Evolutionary conservation across 2,888 invertebrate species (phyloP), one percentile per base, ranked within the genome.

Genomic region (Leptopterna dolabrata): DNA sequence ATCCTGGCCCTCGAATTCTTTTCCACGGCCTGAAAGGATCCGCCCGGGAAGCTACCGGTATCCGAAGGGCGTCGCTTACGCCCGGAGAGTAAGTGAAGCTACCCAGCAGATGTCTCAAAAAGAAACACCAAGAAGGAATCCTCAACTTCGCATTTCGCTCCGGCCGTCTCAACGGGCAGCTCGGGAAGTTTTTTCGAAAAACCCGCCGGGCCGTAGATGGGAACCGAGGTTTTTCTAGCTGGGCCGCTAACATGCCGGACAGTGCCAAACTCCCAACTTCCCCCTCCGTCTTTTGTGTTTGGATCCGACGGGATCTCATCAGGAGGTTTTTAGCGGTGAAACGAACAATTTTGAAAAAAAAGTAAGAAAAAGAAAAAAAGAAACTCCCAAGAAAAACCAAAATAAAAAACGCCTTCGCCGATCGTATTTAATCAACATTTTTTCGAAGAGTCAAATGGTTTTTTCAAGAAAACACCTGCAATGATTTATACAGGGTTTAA

Each of bases 381-480:
- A 36, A 36, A 19, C 24, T 19, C 13, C 63, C 63, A n/a, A n/a
- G n/a, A n/a, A n/a, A n/a, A n/a, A n/a, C n/a, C n/a, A n/a, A n/a
- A n/a, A n/a, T n/a, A n/a, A n/a, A n/a, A n/a, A n/a, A n/a, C n/a
- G n/a, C 51, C n/a, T 63, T 63, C 63, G 19, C 63, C 63, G 63
- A 63, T 63, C 63, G 63, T 63, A 63, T 63, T 63, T 63, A 63
- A 63, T 63, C 27, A 63, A 63, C 11, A 19, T 63, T 63, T 51
- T 51, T 63, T 63, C 24, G 0, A n/a, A 24, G 24, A 63, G 63
- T 63, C 63, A 63, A 63, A 63, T 63, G 63, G 63, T 19, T 19
- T 63, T 63, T 63, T 63, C 24, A 63, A 63, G 63, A 63, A 63
- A 63, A 63, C 63, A 63, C 63, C 63, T 63, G 63, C 63, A 63